phyloP scores from a whole-genome alignment of 2,113 vertebrate species.

The Etia nguti region DNA sequence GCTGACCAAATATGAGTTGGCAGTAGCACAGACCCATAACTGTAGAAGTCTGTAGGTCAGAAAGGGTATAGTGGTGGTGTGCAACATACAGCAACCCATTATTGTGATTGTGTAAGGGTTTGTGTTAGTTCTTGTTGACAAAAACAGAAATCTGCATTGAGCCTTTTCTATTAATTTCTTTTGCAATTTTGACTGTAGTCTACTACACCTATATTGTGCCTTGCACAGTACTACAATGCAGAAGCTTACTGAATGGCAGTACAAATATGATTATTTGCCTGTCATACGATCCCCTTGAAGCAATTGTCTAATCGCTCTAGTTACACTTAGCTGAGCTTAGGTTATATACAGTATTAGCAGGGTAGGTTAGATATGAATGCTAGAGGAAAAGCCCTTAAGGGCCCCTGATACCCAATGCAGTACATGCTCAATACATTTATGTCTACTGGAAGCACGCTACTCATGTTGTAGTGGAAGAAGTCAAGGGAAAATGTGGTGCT shows the following conservation, averaged over 20 bases:
- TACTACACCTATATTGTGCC: not conserved
- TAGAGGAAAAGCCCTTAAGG: not conserved
- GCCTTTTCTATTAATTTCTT: not conserved
- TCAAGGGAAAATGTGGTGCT: not conserved
- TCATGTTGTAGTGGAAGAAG: not conserved
- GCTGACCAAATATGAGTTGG: constrained; percentile 22
- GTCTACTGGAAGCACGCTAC: not conserved
- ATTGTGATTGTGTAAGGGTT: not conserved
- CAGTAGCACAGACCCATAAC: not conserved
- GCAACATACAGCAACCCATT: not conserved
- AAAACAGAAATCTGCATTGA: not conserved
- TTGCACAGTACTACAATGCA: not conserved
- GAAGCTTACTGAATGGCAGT: not conserved
- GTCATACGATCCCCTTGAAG: not conserved
- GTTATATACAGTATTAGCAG: not conserved
- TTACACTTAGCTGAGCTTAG: not conserved
- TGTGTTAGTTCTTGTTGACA: not conserved
- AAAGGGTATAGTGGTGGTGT: not conserved
- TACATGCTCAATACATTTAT: not conserved
- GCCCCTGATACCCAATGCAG: not conserved
- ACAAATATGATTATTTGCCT: not conserved
- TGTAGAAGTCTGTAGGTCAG: not conserved
- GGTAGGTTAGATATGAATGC: not conserved
- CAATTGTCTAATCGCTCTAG: not conserved
- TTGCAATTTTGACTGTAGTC: not conserved